These are phyloP conservation scores for Lindbergichthys nudifrons DNA, from an alignment of 2,797 vertebrate species.

Conservation along the genomic window DNA sequence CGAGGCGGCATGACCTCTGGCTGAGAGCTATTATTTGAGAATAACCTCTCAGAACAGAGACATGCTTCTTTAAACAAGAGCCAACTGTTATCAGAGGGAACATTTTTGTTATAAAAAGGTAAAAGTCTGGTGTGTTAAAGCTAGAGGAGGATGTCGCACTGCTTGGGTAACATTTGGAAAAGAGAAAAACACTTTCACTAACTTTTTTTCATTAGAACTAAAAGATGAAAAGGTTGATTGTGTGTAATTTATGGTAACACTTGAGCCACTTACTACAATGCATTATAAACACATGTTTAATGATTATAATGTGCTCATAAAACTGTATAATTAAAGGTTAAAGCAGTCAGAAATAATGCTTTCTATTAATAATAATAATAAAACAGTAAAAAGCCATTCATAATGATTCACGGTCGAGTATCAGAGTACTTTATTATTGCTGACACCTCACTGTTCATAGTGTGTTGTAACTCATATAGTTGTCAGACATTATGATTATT, in stretches of 20 bases:
- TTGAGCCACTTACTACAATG: too few relatives aligned
- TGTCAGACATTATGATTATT: too few relatives aligned
- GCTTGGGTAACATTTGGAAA: not conserved
- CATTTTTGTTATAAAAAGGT: conserved; percentile 14
- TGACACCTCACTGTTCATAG: too few relatives aligned
- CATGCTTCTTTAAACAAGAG: conserved; percentile 4
- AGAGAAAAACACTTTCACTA: not conserved
- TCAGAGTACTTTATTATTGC: too few relatives aligned
- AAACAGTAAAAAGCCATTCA: too few relatives aligned
- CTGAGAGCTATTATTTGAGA: conserved; percentile 23
- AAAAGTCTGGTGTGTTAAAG: not conserved
- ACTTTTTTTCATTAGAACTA: not conserved
- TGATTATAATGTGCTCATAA: too few relatives aligned
- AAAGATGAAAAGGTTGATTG: not conserved
- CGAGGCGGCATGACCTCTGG: conserved; percentile 12
- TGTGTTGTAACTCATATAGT: too few relatives aligned
- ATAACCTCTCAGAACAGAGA: conserved; percentile 22
- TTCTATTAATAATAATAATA: too few relatives aligned
- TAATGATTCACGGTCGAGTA: too few relatives aligned
- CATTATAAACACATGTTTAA: too few relatives aligned
- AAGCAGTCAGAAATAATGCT: too few relatives aligned
- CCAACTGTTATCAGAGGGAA: not conserved
- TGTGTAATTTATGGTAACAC: not conserved
- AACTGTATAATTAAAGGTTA: too few relatives aligned
- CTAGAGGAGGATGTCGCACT: not conserved